Base-by-base conservation (phyloP, 2,797 vertebrate species). In the Smutsia gigantea region DNA sequence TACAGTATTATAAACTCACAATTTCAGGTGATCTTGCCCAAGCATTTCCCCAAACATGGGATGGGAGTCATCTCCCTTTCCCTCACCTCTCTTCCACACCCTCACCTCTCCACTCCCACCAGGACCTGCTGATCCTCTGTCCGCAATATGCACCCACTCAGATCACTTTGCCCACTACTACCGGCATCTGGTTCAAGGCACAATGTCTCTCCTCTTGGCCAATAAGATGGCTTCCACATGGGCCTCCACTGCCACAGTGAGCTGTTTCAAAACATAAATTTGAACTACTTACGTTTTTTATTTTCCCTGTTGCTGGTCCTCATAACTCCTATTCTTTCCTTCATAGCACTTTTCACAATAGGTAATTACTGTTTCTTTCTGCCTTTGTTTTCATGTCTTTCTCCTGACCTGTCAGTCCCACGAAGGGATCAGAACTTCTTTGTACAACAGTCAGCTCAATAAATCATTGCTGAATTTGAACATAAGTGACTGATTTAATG, bases 371-470 rank as follows among this genome's bases (percentile, higher is more conserved):
- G 8, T 64, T 77, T 57, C 37, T 37, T 82, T 78, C 69, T 74
- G 23, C 23, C 61, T 63, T n/a, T 49, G 23, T 72, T 86, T 61
- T 39, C 15, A 0, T 19, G 11, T 25, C 59, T 85, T 77, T 19
- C 51, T 27, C 17, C 1, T 19, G 34, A 21, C 37, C 61, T 68
- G 23, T n/a, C 37, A 39, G 7, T 29, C 42, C 25, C 29, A 1
- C 1, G 64, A 81, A 49, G 57, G 5, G 19, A 4, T 37, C 53
- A 25, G 63, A 19, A 8, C 17, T 72, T 31, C 37, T 34, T 37
- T 63, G 42, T 18, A 9, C 1, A 3, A n/a, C 0, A 0, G 31
- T 1, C 10, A 64, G 49, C 39, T 79, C 31, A 34, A 15, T 53
- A 74, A 49, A 21, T 46, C 37, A 46, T 10, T 64, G 55, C 4